These are phyloP conservation scores for Buphagus erythrorhynchus DNA, from an alignment of 2,797 vertebrate genomes.

Conservation along the genomic window DNA sequence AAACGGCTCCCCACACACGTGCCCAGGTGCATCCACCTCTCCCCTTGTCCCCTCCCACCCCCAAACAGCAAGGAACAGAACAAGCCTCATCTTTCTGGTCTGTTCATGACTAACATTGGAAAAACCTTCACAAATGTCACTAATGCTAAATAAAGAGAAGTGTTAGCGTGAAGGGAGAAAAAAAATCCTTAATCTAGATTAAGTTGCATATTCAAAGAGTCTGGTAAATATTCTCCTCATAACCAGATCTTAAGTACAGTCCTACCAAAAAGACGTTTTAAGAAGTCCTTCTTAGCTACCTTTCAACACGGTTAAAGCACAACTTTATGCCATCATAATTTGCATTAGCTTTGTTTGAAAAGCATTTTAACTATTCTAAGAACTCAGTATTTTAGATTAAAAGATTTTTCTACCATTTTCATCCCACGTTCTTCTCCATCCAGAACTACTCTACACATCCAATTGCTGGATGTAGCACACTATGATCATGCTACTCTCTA, in stretches of 20 bases:
- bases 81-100: background rate
- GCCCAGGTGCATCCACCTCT: background rate
- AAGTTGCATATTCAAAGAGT: constrained; percentile 81
- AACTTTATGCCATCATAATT: constrained; percentile 66
- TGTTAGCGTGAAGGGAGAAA: constrained; percentile 73
- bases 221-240: constrained; percentile 74
- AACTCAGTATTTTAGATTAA: constrained; percentile 67
- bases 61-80: constrained; percentile 45
- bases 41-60: background rate
- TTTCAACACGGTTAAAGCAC: constrained; percentile 69
- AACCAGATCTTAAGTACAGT: constrained; percentile 73
- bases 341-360: constrained; percentile 73
- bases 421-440: constrained; percentile 58
- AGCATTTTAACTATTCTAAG: constrained; percentile 70
- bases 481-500: constrained; percentile 68
- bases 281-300: constrained; percentile 63
- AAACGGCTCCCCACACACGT: background rate
- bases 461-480: constrained; percentile 63
- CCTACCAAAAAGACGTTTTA: constrained; percentile 73
- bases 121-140: constrained; percentile 75
- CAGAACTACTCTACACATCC: constrained; percentile 73
- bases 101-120: constrained; percentile 30
- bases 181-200: constrained; percentile 77
- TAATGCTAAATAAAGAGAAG: constrained; percentile 73
- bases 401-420: constrained; percentile 60